Evolutionary conservation across 2,797 vertebrate genomes (phyloP), one percentile per base, ranked within the genome.

Genomic region (Pseudomugil tenellus): DNA sequence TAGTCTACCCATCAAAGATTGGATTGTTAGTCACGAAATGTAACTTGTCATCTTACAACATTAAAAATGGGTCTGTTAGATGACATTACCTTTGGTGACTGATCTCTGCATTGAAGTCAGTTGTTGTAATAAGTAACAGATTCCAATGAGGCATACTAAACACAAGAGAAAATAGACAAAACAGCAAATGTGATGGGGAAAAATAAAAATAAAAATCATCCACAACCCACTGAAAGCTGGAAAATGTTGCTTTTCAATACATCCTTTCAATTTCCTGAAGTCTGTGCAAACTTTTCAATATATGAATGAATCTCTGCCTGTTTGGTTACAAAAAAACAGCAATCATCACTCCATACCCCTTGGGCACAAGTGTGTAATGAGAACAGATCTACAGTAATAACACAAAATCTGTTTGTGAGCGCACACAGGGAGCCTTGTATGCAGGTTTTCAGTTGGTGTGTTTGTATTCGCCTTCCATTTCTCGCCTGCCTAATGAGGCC

Each of bases 301-400:
- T 63, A 81, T 70, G 80, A 89, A 83, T 81, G 79, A 51, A 74
- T 80, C 71, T 75, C 75, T 76, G 76, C 63, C 65, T 58, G 68
- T 61, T 41, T 83, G 75, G 64, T 77, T 60, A 63, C 25, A 34
- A 78, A 84, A 76, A 84, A 35, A 80, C 67, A 85, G 79, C 75
- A 85, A 87, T 88, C 86, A 87, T 86, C 66, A 58, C 78, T 78
- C 58, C 29, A 23, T 79, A 62, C 80, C 89, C 84, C n/a, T 10
- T 73, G 77, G 86, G 79, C 74, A 77, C 64, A 37, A 70, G 69
- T 86, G 84, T 74, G 86, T 90, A 89, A 91, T 90, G 87, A 88
- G 85, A 85, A 83, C 81, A 84, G 70, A 88, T 88, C 83, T 73
- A 73, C 63, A 73, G 75, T 79, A 86, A 79, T 81, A 84, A 89